Base-by-base conservation (phyloP, 1,140 invertebrate species). In the Bombus breviceps region DNA sequence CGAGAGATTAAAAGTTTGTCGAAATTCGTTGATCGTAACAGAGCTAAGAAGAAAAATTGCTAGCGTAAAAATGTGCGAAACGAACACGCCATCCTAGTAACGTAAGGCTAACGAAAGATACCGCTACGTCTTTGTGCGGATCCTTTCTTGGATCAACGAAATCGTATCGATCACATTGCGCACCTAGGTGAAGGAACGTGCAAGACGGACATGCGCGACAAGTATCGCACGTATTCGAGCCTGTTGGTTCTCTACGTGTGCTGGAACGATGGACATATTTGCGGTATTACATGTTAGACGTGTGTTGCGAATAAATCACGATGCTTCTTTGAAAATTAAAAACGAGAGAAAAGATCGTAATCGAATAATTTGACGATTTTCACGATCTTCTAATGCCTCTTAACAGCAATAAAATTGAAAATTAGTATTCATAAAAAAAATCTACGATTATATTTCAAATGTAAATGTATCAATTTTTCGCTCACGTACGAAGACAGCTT, bases 151-250 rank as follows among this genome's bases (percentile, higher is more conserved):
- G 88, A 89, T 89, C 88, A 85, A 88, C 88, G 87, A 89, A 89
- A 89, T 89, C 88, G 88, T 89, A 89, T 89, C 88, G 88, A 89
- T 89, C 80, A 88, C 87, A 89, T 86, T 89, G 87, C 88, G 88
- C 80, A 89, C 87, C 83, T 89, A 85, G 81, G 83, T 75, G 79
- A 86, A 86, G 76, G 88, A 89, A 41, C 87, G 87, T 80, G 75
- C 69, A 80, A 89, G 87, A 89, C 87, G 80, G 87, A 86, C 88
- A 89, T 89, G 88, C 87, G 88, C 88, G 87, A 89, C 88, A 89
- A 89, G 75, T 89, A 86, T 89, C 57, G 79, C 74, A 76, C 64
- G 74, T 86, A 83, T 73, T 66, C 68, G 41, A 57, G 68, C 43
- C 66, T 81, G 83, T 85, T 59, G 75, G 75, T 22, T 12, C 39